Evolutionary conservation across 2,888 invertebrate genomes (phyloP).

Genomic region (Drosophila incognita): DNA sequence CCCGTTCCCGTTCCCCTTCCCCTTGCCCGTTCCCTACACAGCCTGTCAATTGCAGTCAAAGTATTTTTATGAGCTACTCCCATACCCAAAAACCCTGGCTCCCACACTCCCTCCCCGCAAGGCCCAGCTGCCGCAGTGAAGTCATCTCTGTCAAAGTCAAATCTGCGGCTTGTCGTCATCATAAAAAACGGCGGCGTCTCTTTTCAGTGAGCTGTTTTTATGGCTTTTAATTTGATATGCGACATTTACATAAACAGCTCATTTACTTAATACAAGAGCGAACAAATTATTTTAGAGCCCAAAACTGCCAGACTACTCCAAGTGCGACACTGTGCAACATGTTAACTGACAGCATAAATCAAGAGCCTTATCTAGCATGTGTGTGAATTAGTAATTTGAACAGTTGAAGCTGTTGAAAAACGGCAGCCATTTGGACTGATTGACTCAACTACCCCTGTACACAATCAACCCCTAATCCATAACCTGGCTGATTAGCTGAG

Average conservation of each 20-base stretch:
- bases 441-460: conserved; percentile 42
- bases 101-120: neutral
- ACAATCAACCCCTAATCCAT: conserved; percentile 2
- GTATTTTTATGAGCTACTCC: conserved; percentile 56
- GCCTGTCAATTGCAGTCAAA: conserved; percentile 59
- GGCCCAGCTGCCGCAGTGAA: conserved; percentile 45
- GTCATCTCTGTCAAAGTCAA: conserved; percentile 51
- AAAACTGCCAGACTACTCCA: neutral
- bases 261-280: conserved; percentile 68
- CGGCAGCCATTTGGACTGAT: conserved; percentile 69
- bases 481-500: conserved; percentile 50
- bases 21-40: conserved; percentile 2
- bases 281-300: conserved; percentile 63
- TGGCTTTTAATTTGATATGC: conserved; percentile 75
- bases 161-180: conserved; percentile 62
- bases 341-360: conserved; percentile 17
- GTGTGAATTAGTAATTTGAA: conserved; percentile 50
- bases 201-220: conserved; percentile 52
- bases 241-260: conserved; percentile 76
- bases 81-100: no score
- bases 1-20: neutral
- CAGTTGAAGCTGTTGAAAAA: conserved; percentile 33
- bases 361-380: conserved; percentile 26
- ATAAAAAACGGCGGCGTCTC: conserved; percentile 41
- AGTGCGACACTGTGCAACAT: conserved; percentile 25